Conservation (phyloP, 2,888 invertebrate genomes). For the Endomychus coccineus region DNA sequence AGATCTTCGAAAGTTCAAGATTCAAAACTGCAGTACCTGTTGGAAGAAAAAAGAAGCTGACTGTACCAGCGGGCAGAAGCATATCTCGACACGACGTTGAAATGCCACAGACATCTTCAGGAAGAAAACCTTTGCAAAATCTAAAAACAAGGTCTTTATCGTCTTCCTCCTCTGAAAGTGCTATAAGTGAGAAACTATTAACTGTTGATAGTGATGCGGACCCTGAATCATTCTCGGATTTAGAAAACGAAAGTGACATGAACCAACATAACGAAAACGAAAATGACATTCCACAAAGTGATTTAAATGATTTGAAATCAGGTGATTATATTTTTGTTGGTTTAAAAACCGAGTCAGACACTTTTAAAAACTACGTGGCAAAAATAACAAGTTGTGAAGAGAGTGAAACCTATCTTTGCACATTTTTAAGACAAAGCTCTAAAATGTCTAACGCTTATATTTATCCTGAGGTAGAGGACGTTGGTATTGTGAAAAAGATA, state of each 20-base stretch:
- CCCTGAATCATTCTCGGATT: slow-evolving; percentile 7
- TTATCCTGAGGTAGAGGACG: slow-evolving; percentile 8
- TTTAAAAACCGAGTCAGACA: slow-evolving; percentile 7
- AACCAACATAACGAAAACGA: too few relatives aligned
- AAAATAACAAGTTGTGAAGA: slow-evolving; percentile 8
- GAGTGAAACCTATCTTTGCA: slow-evolving; percentile 6
- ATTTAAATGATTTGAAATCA: slow-evolving; percentile 1
- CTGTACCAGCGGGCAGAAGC: slow-evolving; percentile 5
- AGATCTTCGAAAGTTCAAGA: slow-evolving; percentile 7
- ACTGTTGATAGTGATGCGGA: slow-evolving; percentile 4
- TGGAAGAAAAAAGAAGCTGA: slow-evolving; percentile 8
- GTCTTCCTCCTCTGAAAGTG: slow-evolving; percentile 6
- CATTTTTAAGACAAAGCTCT: slow-evolving; percentile 7
- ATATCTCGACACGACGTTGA: slow-evolving; percentile 4
- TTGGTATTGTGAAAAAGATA: slow-evolving; percentile 6
- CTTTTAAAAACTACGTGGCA: slow-evolving; percentile 9
- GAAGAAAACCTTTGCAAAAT: slow-evolving; percentile 6
- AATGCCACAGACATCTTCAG: slow-evolving; percentile 3
- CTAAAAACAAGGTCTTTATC: too few relatives aligned
- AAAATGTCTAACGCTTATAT: slow-evolving; percentile 7
- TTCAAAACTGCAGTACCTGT: slow-evolving; percentile 7
- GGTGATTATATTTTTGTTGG: slow-evolving; percentile 7
- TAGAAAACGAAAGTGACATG: too few relatives aligned
- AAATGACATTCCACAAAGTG: too few relatives aligned
- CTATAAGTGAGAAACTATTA: too few relatives aligned